A percentile compares a stretch with the other conserved stretches of the same genome.
These are phyloP conservation scores for Exocentrus adspersus DNA, from an alignment of 2,888 invertebrate genomes.

Conservation along the genomic window DNA sequence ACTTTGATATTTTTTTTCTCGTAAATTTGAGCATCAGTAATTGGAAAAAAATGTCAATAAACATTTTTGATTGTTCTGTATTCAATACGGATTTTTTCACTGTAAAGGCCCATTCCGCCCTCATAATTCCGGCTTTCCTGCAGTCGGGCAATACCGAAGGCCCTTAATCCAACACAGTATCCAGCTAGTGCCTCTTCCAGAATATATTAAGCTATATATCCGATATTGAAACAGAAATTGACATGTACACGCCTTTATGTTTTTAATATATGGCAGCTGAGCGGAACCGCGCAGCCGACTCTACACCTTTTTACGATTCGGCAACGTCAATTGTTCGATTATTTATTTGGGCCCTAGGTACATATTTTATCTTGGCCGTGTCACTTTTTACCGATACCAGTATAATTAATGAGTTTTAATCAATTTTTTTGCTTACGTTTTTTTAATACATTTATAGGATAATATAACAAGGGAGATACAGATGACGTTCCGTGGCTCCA, in stretches of 20 bases:
- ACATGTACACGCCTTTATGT: slow-evolving; percentile 36
- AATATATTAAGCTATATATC: slow-evolving; percentile 46
- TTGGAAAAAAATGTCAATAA: too few relatives aligned
- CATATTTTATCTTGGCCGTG: slow-evolving; percentile 9
- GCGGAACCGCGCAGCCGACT: slow-evolving; percentile 25
- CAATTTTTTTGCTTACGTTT: slow-evolving; percentile 2
- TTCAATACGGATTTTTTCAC: too few relatives aligned
- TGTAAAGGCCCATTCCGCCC: too few relatives aligned
- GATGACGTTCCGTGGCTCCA: neutral
- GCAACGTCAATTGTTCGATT: slow-evolving; percentile 46
- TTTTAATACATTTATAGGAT: slow-evolving; percentile 4
- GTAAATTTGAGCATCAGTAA: too few relatives aligned
- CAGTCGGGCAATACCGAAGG: slow-evolving; percentile 15
- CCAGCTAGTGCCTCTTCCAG: neutral
- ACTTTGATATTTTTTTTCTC: too few relatives aligned
- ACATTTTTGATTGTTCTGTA: too few relatives aligned
- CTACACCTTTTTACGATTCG: slow-evolving; percentile 1
- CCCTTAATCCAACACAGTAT: neutral
- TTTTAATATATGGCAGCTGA: slow-evolving; percentile 26
- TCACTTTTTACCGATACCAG: slow-evolving; percentile 4
- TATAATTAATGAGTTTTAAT: slow-evolving; percentile 10
- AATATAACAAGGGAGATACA: slow-evolving; percentile 2
- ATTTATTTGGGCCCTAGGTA: slow-evolving; percentile 35
- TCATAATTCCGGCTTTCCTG: too few relatives aligned
- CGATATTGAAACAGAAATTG: slow-evolving; percentile 44